Evolutionary conservation across 2,797 vertebrate species (phyloP).

Genomic region (Acanthurus tractus): DNA sequence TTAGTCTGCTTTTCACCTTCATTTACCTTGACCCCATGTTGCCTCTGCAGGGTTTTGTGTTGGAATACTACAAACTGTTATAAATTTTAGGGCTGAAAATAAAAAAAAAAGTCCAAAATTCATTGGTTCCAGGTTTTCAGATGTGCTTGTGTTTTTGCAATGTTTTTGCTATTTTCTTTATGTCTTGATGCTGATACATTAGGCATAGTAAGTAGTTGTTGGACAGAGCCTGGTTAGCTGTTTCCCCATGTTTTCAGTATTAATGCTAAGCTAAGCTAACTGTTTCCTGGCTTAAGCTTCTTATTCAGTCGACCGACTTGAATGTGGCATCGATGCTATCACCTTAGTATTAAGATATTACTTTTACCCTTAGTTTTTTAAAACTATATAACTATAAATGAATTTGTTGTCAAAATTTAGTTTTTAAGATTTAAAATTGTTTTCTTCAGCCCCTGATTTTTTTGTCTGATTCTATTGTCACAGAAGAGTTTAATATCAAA

Average conservation of each 20-base stretch:
- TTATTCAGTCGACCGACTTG: not conserved
- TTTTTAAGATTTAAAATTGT: not conserved
- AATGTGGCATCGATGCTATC: too few species aligned
- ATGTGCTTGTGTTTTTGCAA: not conserved
- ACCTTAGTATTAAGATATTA: too few species aligned
- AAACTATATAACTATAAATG: not conserved
- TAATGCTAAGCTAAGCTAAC: constrained; percentile 19
- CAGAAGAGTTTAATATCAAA: constrained; percentile 15
- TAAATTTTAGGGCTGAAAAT: not conserved
- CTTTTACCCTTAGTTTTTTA: not conserved
- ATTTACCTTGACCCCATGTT: constrained; percentile 58
- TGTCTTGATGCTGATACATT: not conserved
- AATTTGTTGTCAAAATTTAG: not conserved
- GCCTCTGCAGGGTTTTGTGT: not conserved
- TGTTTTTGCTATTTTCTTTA: not conserved
- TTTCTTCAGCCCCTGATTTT: not conserved
- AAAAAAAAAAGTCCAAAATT: not conserved
- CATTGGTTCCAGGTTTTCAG: not conserved
- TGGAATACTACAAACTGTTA: constrained; percentile 3
- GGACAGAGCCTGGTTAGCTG: not conserved
- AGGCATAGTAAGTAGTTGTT: not conserved
- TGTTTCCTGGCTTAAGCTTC: not conserved
- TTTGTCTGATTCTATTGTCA: not conserved
- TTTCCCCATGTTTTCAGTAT: not conserved
- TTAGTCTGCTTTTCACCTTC: constrained; percentile 65